A percentile compares a stretch with the other conserved stretches of the same genome.
Conservation (phyloP, 2,113 vertebrate genomes). For the Neotoma lepida region DNA sequence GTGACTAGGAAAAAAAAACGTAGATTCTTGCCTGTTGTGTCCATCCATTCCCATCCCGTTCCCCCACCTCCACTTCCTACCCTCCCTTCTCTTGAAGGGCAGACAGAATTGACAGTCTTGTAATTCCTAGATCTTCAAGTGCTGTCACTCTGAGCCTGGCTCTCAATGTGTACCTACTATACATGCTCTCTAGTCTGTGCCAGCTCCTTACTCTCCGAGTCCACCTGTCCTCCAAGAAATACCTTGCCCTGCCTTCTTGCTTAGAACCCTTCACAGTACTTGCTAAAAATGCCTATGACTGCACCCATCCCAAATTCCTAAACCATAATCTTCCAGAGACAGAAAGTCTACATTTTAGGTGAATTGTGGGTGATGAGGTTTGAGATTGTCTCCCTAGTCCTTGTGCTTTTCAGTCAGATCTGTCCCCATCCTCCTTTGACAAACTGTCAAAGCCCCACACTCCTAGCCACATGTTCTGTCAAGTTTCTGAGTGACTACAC, state of each 20-base stretch:
- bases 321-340: background rate
- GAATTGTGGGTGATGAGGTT: background rate
- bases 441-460: background rate
- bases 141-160: background rate
- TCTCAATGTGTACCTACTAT: too few species aligned
- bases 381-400: background rate
- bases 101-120: background rate
- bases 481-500: background rate
- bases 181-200: background rate
- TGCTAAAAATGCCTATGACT: background rate
- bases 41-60: too few species aligned
- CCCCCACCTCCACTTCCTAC: background rate
- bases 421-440: background rate
- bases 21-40: too few species aligned
- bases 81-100: background rate
- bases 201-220: background rate
- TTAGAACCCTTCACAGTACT: background rate
- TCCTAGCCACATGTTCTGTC: background rate
- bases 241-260: background rate
- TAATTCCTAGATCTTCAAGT: background rate
- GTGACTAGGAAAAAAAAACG: background rate
- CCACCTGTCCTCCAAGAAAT: background rate
- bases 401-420: background rate
- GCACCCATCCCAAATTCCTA: background rate
- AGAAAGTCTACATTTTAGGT: background rate